These are phyloP conservation scores for Ceraclea dissimilis DNA, from an alignment of 2,888 invertebrate genomes.

Conservation along the genomic window DNA sequence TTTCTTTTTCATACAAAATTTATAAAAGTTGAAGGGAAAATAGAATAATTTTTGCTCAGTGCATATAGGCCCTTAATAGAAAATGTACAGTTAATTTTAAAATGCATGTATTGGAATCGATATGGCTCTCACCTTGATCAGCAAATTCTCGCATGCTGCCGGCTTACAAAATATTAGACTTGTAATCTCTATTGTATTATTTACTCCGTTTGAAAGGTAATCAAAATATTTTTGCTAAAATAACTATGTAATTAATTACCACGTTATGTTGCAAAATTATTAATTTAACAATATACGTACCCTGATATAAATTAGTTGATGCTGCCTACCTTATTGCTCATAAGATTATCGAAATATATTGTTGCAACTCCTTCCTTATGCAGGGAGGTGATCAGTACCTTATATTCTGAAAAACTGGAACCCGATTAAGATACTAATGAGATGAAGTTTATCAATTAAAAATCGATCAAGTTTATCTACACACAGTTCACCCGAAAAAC, in stretches of 20 bases:
- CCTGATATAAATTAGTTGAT: neutral
- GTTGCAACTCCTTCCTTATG: neutral
- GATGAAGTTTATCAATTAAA: neutral
- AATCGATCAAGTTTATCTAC: neutral
- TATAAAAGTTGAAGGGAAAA: no score
- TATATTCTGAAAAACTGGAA: neutral
- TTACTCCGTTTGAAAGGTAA: conserved; percentile 42
- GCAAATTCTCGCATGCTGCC: conserved; percentile 47
- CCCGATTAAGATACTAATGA: neutral
- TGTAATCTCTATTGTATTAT: conserved; percentile 42
- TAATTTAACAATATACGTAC: neutral
- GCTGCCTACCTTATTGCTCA: neutral
- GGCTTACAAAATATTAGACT: conserved; percentile 50
- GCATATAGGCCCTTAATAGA: no score
- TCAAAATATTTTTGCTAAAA: conserved; percentile 41
- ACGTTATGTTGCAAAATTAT: neutral
- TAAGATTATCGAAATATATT: neutral
- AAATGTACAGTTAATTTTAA: no score
- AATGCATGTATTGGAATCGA: no score
- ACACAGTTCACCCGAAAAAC: no score
- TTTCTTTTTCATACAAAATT: no score
- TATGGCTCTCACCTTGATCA: conserved; percentile 44
- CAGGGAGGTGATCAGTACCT: neutral
- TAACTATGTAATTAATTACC: neutral
- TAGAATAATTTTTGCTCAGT: no score